Conservation (phyloP, 37 sponge, comb jelly and placozoan genomes). For the Crambe crambe region DNA sequence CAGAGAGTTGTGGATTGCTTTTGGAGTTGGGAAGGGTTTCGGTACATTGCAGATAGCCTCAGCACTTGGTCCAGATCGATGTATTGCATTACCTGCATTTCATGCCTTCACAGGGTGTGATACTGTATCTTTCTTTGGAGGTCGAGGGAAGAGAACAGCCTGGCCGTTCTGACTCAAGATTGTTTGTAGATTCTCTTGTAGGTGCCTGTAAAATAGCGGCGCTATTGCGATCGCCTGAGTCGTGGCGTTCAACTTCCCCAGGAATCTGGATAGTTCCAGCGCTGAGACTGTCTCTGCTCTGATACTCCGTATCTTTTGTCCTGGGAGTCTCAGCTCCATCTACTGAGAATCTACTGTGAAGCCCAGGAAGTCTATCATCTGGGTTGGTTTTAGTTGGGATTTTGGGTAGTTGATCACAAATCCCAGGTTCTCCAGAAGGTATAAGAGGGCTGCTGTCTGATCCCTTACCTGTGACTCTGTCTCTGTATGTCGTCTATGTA, state of each 20-base stretch:
- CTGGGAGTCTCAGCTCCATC: no score
- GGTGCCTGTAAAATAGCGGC: slow-evolving; percentile 19
- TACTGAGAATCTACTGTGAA: no score
- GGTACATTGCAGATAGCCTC: slow-evolving; percentile 1
- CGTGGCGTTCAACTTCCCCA: no score
- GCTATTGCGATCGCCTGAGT: slow-evolving; percentile 23
- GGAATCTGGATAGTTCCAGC: no score
- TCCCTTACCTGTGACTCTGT: no score
- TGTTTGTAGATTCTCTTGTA: no score
- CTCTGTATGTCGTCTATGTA: no score
- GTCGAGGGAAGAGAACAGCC: slow-evolving; percentile 24
- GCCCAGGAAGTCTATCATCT: no score
- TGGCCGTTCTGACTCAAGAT: background rate
- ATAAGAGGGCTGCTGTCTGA: no score
- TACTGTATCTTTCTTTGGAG: slow-evolving; percentile 34
- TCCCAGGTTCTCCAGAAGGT: slow-evolving; percentile 36
- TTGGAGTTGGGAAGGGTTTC: slow-evolving; percentile 37
- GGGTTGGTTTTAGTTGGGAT: no score
- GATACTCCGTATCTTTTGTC: no score
- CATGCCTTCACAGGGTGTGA: slow-evolving; percentile 52
- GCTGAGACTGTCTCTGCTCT: no score
- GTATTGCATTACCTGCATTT: slow-evolving; percentile 5
- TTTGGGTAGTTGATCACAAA: slow-evolving; percentile 34
- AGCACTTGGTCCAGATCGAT: slow-evolving; percentile 7
- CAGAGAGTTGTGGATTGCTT: slow-evolving; percentile 21